Evolutionary conservation across 2,888 invertebrate species (phyloP).

Genomic region (Anodontia alba): DNA sequence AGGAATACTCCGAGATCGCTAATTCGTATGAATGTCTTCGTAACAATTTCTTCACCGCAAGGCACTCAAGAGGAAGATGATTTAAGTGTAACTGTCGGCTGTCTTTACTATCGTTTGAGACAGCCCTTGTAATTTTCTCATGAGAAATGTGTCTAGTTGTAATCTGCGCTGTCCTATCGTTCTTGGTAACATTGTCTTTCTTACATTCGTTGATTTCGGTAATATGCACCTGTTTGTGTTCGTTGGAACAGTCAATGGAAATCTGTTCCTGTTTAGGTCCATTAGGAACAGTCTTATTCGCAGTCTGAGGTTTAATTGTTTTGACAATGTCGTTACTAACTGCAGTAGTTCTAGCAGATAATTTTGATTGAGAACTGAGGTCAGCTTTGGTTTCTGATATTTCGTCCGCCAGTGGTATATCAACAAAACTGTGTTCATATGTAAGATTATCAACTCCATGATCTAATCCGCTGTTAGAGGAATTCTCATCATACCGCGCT

Average conservation of each 20-base stretch:
- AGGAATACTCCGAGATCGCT: slow-evolving; percentile 53
- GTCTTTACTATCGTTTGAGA: background rate
- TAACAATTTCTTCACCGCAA: slow-evolving; percentile 46
- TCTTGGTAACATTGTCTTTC: background rate
- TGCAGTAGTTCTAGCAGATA: background rate
- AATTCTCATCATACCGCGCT: background rate
- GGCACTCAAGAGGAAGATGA: slow-evolving; percentile 45
- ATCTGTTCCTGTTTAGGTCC: background rate
- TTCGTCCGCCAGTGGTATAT: slow-evolving; percentile 32
- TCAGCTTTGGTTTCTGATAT: slow-evolving; percentile 25
- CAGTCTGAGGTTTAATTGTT: background rate
- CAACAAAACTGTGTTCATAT: slow-evolving; percentile 40
- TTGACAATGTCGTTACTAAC: background rate
- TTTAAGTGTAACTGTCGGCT: background rate
- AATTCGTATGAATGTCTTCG: slow-evolving; percentile 60
- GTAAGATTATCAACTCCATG: slow-evolving; percentile 53
- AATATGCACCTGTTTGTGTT: background rate
- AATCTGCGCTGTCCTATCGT: slow-evolving; percentile 18
- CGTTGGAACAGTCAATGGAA: background rate
- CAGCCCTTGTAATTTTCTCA: background rate
- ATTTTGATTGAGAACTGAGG: slow-evolving; percentile 32
- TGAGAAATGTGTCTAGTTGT: background rate
- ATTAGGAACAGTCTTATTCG: slow-evolving; percentile 14
- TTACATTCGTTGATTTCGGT: background rate
- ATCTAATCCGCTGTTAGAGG: background rate